Percentiles rank a stretch among this genome's conserved stretches.
These are phyloP conservation scores for Gephyroberyx darwinii DNA, from an alignment of 2,797 vertebrate species.

Conservation along the genomic window DNA sequence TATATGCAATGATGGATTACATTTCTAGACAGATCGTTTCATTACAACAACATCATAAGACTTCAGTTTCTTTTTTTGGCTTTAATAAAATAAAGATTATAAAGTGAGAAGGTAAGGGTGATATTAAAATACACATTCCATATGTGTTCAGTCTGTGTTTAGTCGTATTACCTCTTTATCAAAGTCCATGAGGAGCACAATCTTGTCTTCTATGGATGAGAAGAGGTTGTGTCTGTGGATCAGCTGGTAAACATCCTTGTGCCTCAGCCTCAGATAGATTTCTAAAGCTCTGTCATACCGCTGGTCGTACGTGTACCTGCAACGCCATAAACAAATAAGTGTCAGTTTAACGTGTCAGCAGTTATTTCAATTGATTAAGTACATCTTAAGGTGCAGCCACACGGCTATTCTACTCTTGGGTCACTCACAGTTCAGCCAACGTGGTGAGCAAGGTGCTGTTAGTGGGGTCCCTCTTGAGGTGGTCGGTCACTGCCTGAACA, in stretches of 20 bases:
- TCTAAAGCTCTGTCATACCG: conserved; percentile 96
- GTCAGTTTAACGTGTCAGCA: no score
- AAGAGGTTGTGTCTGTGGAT: conserved; percentile 99
- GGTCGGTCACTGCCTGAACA: conserved; percentile 93
- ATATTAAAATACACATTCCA: background rate
- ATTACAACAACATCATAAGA: background rate
- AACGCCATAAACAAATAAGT: background rate
- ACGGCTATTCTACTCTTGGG: background rate
- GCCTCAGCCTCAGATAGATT: conserved; percentile 94
- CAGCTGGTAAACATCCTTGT: conserved; percentile 96
- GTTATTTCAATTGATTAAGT: background rate
- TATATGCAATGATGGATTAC: conserved; percentile 14
- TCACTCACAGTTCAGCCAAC: conserved; percentile 93
- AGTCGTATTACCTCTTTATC: conserved; percentile 89
- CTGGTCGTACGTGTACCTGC: conserved; percentile 96
- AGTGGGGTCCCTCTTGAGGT: conserved; percentile 90
- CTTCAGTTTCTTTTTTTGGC: no score
- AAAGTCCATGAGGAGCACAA: conserved; percentile 98
- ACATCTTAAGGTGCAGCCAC: background rate
- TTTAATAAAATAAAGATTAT: no score
- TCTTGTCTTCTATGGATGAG: conserved; percentile 97
- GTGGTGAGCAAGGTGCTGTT: conserved; percentile 92
- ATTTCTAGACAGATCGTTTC: background rate
- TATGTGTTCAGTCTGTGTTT: rapidly evolving
- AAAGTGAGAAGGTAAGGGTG: background rate